Conservation (phyloP, 2,888 invertebrate species). For the Blastobasis adustella region DNA sequence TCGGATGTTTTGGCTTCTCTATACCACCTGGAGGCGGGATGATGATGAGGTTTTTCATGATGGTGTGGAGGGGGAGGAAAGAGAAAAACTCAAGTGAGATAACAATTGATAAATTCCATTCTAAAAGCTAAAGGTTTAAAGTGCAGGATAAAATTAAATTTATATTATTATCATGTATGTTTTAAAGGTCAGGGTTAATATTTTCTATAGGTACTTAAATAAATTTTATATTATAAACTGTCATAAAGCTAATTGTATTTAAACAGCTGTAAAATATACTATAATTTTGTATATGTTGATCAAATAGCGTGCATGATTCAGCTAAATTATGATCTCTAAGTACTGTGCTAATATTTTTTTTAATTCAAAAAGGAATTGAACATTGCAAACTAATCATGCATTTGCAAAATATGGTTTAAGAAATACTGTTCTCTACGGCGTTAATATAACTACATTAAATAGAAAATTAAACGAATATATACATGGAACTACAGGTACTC, state of each 20-base stretch:
- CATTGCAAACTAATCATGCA: not conserved
- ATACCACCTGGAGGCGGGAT: constrained; percentile 80
- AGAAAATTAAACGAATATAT: no score
- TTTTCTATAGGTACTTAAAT: not conserved
- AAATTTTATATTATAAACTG: no score
- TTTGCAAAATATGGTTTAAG: not conserved
- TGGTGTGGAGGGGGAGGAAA: constrained; percentile 33
- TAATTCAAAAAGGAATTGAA: not conserved
- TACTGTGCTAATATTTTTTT: no score
- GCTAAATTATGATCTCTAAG: no score
- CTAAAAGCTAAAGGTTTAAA: constrained; percentile 19
- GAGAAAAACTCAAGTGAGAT: constrained; percentile 47
- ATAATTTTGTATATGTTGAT: no score
- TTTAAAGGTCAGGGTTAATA: not conserved
- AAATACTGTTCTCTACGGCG: not conserved
- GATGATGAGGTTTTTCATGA: constrained; percentile 29
- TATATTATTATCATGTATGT: not conserved
- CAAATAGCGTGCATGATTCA: no score
- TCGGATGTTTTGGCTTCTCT: constrained; percentile 88
- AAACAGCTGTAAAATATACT: no score
- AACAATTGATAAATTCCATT: constrained; percentile 22
- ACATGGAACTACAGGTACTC: no score
- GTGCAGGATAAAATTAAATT: constrained; percentile 8
- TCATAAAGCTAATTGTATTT: no score
- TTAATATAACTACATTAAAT: no score